Percentiles rank a stretch among this genome's conserved stretches.
Evolutionary conservation across 2,113 vertebrate genomes (phyloP).

Genomic region (Pantherophis guttatus): DNA sequence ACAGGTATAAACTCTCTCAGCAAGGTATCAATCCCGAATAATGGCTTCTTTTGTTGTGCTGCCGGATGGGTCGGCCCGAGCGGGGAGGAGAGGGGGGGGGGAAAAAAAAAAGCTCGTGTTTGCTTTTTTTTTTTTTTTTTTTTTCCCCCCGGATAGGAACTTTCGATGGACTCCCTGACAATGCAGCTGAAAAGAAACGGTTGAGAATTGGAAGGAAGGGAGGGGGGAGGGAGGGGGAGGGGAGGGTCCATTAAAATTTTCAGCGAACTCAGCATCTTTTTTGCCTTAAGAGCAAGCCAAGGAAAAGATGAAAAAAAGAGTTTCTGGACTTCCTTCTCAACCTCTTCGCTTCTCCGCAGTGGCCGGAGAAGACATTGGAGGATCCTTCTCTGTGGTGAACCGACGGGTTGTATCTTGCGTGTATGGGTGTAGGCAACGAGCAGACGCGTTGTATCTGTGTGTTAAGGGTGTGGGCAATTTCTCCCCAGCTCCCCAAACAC

Average conservation of each 20-base stretch:
- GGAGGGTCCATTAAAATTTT: background rate
- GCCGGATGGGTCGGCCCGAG: background rate
- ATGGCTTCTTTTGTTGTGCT: background rate
- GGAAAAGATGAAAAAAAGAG: background rate
- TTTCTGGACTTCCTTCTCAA: background rate
- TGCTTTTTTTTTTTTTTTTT: background rate
- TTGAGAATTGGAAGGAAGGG: background rate
- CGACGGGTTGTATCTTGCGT: background rate
- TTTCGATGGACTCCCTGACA: background rate
- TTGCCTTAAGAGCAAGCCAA: background rate
- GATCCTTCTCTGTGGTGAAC: background rate
- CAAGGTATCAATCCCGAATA: background rate
- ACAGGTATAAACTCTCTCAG: background rate
- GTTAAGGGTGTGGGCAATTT: background rate
- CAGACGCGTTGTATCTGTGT: background rate
- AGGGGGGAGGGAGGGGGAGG: background rate
- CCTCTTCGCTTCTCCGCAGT: background rate
- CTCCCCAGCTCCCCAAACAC: background rate
- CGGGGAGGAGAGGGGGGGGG: no score
- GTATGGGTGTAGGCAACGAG: no score
- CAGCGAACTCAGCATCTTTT: background rate
- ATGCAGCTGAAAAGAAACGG: background rate
- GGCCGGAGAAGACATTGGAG: background rate
- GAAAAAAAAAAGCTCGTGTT: background rate
- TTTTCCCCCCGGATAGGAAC: accelerated